A percentile compares a stretch with the other conserved stretches of the same genome.
These are phyloP conservation scores for Dicranocentrus wangi DNA, from an alignment of 2,888 invertebrate species.

Conservation along the genomic window DNA sequence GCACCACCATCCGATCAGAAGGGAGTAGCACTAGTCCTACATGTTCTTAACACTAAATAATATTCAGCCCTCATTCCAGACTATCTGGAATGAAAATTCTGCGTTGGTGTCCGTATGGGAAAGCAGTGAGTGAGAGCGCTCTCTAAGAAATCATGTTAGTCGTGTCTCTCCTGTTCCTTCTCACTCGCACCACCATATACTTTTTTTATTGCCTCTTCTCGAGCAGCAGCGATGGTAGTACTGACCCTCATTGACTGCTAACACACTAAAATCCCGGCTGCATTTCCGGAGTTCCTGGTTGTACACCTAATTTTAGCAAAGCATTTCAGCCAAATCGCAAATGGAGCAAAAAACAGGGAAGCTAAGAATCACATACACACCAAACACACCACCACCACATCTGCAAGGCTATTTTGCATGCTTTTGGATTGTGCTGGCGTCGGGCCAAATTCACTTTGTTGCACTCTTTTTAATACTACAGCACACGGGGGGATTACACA, in stretches of 20 bases:
- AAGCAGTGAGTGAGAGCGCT: background rate
- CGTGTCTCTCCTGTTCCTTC: background rate
- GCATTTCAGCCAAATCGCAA: constrained; percentile 63
- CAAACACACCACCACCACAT: constrained; percentile 25
- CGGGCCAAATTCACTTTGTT: constrained; percentile 49
- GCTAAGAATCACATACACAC: constrained; percentile 5
- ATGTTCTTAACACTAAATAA: no score
- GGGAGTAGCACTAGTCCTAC: background rate
- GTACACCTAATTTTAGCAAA: constrained; percentile 67
- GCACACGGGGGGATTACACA: background rate
- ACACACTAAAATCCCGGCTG: constrained; percentile 66
- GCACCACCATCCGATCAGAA: no score
- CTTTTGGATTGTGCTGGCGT: constrained; percentile 40
- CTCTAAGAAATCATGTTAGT: no score
- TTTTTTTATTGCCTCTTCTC: background rate
- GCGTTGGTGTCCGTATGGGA: no score
- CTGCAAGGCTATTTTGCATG: constrained; percentile 63
- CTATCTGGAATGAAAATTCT: constrained; percentile 28
- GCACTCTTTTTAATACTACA: constrained; percentile 34
- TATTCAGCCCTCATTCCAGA: constrained; percentile 37
- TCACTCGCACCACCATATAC: background rate
- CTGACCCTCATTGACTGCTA: constrained; percentile 45
- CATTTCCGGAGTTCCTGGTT: constrained; percentile 67
- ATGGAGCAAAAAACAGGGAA: constrained; percentile 66
- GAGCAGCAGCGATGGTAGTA: background rate